Evolutionary conservation across 2,797 vertebrate genomes (phyloP), one percentile per base, ranked within the genome.

Genomic region (Botia almorhae): DNA sequence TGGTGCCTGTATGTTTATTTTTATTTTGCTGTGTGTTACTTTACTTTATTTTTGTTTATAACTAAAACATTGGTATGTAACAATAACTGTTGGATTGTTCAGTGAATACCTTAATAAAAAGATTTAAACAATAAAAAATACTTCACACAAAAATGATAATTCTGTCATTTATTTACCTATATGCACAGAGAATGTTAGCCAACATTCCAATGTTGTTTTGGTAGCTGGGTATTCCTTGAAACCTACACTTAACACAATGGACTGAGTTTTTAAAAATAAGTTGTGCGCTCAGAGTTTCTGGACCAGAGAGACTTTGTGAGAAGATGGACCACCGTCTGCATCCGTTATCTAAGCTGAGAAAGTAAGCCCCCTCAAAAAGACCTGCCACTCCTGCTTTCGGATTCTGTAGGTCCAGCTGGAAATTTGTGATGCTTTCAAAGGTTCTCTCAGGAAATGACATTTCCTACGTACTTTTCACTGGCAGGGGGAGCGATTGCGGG

Each of bases 401-500:
- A 65, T 65, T n/a, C 63, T 65, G 63, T 43, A 19, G 7, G 63
- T 65, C 63, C 63, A 65, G 63, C 63, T 65, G 63, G 33, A 65
- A 65, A 39, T 65, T 39, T 65, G 29, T 36, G 33, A 33, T 39
- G 63, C 63, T 65, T 65, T 33, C 63, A 65, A 65, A 43, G 10
- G 33, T 65, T 19, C 7, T 65, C 63, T 65, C 63, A 39, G 63
- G 63, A 65, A 65, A 65, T 65, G 63, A 65, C 63, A 65, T 65
- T 65, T 65, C 63, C 93, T 93, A 91, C 83, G 84, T 86, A 75
- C 69, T 81, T 75, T 85, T 68, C 76, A 74, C 75, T 81, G 83
- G 83, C 81, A 83, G 83, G 87, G 84, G 81, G 83, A 78, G 81
- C 79, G 84, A 85, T 81, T 87, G 78, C 69, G 14, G 60, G 50